Base-by-base conservation (phyloP, 2,888 invertebrate genomes). In the Ochlodes sylvanus region DNA sequence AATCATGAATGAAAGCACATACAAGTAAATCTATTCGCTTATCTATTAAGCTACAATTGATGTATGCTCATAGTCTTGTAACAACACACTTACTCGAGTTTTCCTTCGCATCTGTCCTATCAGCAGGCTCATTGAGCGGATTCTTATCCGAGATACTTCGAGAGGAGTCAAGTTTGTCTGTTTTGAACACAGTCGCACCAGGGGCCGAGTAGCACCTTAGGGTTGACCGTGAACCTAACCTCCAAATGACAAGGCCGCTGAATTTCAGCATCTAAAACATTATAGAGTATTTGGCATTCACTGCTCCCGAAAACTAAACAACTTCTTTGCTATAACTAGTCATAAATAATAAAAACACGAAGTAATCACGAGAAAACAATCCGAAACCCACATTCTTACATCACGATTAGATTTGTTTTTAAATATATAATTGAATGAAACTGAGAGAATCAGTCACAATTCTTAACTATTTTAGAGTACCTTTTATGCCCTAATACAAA, bases 151-250 rank as follows among this genome's bases (percentile, higher is more conserved):
- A 50, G 27, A 84, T 70, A 60, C 74, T 81, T 64, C 79, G 81
- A 50, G 84, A 74, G 14, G 82, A 67, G 12, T 87, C 87, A 19
- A 85, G 68, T 72, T 89, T 89, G 15, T 89, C 96, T 9, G 96
- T 97, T 50, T 95, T 97, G 17, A 97, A 96, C 54, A 97, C 97
- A 12, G 97, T 96, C 14, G 97, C 97, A 9, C 98, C 98, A 80
- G 98, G 97, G 42, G 81, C 81, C 0, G 90, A 87, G 72, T 89
- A 92, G 70, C 87, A 87, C 70, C 89, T 83, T 68, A 89, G 64
- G 58, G 79, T 79, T 14, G 86, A 82, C 76, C 90, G 83, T 68
- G 87, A 82, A 76, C 92, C 87, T 93, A 93, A 93, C 93, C 93
- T 93, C 93, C 88, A 92, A 92, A 92, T 83, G 55, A 91, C 79